These are phyloP conservation scores for Hydractinia echinata DNA, from an alignment of 30 jellyfish, hydroid and myxozoan species.

Conservation along the genomic window DNA sequence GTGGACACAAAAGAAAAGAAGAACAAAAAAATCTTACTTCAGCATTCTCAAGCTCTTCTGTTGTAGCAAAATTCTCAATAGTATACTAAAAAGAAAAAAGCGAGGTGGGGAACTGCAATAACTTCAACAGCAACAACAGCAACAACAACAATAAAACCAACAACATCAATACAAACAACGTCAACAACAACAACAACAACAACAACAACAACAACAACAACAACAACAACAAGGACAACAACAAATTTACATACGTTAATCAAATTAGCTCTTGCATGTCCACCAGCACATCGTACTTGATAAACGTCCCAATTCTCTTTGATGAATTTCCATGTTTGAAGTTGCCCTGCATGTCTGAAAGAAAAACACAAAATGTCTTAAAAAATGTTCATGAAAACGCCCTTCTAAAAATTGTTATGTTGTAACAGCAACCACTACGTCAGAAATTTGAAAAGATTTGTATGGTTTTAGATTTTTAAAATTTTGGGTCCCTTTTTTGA, in stretches of 20 bases:
- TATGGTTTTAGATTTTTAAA: too few species aligned
- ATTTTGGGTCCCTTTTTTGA: too few species aligned
- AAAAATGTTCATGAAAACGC: too few species aligned
- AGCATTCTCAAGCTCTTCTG: neutral
- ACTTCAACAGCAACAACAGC: neutral
- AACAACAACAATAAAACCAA: neutral
- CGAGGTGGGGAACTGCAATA: neutral
- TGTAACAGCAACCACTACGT: too few species aligned
- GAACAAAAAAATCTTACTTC: neutral
- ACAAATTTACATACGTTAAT: slow-evolving; percentile 38
- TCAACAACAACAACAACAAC: neutral
- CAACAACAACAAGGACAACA: neutral
- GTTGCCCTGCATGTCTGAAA: slow-evolving; percentile 65
- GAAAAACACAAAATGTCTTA: neutral
- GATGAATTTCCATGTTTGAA: slow-evolving; percentile 65
- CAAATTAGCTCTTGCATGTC: slow-evolving; percentile 60
- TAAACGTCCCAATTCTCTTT: slow-evolving; percentile 71
- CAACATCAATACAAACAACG: neutral
- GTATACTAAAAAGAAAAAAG: neutral
- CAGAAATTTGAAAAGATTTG: too few species aligned
- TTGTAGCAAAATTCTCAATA: neutral
- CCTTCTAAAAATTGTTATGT: too few species aligned
- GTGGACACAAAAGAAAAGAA: neutral
- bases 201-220: neutral
- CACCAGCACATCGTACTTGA: slow-evolving; percentile 61